phyloP scores from a whole-genome alignment of 2,797 vertebrate genomes.

The Molossus alvarezi region DNA sequence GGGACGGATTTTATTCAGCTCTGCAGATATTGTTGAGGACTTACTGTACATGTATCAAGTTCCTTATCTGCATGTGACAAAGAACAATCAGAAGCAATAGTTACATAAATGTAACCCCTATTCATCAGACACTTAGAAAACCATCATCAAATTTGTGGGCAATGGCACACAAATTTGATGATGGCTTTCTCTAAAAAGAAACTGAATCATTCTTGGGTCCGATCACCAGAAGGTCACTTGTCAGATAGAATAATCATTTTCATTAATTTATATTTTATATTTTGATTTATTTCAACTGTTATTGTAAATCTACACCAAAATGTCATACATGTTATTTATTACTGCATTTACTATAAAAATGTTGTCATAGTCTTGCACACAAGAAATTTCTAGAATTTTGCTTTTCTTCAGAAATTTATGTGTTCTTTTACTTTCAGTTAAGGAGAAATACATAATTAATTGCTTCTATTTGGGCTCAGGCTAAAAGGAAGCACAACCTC shows the following conservation, averaged over 20 bases:
- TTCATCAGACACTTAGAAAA: not conserved
- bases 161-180: no score
- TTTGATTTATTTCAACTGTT: not conserved
- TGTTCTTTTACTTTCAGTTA: not conserved
- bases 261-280: not conserved
- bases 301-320: not conserved
- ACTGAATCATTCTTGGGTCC: not conserved
- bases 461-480: not conserved
- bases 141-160: not conserved
- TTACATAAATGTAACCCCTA: not conserved
- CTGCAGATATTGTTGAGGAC: not conserved
- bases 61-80: not conserved
- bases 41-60: not conserved
- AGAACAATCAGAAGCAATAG: not conserved
- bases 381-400: not conserved
- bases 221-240: not conserved
- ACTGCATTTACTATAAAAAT: not conserved
- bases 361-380: not conserved
- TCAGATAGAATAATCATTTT: not conserved
- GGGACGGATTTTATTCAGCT: not conserved
- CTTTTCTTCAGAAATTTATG: slow-evolving; percentile 17
- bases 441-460: not conserved
- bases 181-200: not conserved
- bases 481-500: not conserved
- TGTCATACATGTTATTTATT: not conserved